Base-by-base conservation (phyloP, 2,113 vertebrate genomes). In the Melanerpes formicivorus region DNA sequence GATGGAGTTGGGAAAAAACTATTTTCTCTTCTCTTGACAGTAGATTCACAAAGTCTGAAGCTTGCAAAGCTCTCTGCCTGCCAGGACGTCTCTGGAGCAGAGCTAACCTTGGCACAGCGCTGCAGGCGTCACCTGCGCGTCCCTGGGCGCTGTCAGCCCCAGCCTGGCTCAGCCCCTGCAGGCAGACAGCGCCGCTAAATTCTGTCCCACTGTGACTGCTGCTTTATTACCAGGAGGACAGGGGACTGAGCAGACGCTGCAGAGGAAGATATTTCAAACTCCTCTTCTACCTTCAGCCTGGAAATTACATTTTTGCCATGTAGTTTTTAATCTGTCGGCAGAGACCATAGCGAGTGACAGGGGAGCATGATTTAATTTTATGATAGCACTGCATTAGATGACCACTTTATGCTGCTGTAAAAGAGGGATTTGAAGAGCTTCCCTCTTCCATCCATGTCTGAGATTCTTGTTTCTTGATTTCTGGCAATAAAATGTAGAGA, bases 291-390 rank as follows among this genome's bases (percentile, higher is more conserved):
- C 89, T 95, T 96, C 95, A 89, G 90, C 93, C 50, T 29, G 92
- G 95, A 97, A 97, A 97, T 97, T 97, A 86, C 95, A 95, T 96
- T 96, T 97, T 97, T 91, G 91, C 95, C 67, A 42, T 64, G 95
- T 89, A 93, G 90, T 93, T 96, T 96, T 96, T 97, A 96, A 97
- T 95, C 96, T 95, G 88, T 85, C n/a, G 44, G 54, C 44, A 14
- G 60, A 92, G 95, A 83, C 96, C 25, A 50, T 84, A 90, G 87
- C 59, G 86, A 92, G 85, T 81, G 97, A 96, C 96, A 96, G 96
- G 95, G 6, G 81, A 87, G 87, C 73, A 70, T 93, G 94, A 96
- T 96, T 95, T 95, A 96, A 96, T 97, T 97, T 97, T 96, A 96
- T 73, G 95, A 97, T 96, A 96, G 93, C 40, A 2, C 70, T 60